Base-by-base conservation (phyloP, 1,140 invertebrate genomes). In the Drosophila bifasciata region DNA sequence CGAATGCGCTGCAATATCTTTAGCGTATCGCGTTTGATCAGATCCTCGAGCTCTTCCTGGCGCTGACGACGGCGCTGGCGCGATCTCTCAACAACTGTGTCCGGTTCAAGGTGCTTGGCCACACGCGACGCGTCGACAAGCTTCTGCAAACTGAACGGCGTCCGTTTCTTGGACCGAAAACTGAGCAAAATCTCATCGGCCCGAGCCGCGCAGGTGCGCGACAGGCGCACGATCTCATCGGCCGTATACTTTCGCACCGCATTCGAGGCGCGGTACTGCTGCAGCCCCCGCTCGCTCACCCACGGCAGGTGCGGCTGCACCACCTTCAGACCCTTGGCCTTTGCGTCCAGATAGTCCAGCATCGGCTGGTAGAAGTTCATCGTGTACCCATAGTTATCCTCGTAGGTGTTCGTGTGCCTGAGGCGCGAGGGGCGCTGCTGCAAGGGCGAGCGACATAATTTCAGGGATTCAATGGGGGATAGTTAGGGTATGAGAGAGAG, bases 311-410 rank as follows among this genome's bases (percentile, higher is more conserved):
- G 94, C 41, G 95, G 95, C 89, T 64, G 93, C 92, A 39, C 90
- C 76, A 52, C 91, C 59, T 79, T 80, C 64, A 45, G 90, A 51
- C 55, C 93, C 92, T 75, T 92, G 75, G 85, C 92, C 88, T 93
- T 94, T 17, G 92, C 92, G 76, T 95, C 94, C 57, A 97, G 94
- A 76, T 96, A 96, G 83, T 96, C 96, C 62, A 97, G 94, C 95
- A 96, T 96, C 9, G 96, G 95, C 83, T 96, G 95, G 91, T 96
- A 96, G 90, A 94, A 96, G 85, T 96, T 96, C 51, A 96, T 96
- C 5, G 95, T 95, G 71, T 95, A 95, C 36, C 94, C 94, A 91
- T 97, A 97, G 92, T 96, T 97, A 85, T 95, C 94, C 69, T 96
- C 94, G 86, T 97, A 97, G 21, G 95, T 94, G 19, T 93, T 69